Evolutionary conservation across 2,113 vertebrate genomes (phyloP).

Genomic region (Pristiophorus japonicus): DNA sequence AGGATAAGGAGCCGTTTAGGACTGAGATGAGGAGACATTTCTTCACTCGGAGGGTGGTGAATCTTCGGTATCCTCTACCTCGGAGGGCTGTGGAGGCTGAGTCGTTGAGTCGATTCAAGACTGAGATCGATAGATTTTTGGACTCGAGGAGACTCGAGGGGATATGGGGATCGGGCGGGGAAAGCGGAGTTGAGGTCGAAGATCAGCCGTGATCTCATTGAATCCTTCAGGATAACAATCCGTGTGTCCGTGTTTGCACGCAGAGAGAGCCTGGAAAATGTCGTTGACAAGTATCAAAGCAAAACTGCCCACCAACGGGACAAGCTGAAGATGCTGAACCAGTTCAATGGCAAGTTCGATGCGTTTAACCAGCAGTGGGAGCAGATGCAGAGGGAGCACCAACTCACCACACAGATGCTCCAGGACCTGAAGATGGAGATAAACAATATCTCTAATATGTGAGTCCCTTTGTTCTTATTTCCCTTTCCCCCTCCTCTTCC

Average conservation of each 20-base stretch:
- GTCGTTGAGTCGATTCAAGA: too few species aligned
- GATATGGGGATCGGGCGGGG: too few species aligned
- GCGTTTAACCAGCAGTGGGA: conserved; percentile 11
- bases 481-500: not conserved
- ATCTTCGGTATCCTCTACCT: too few species aligned
- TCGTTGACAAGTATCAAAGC: not conserved
- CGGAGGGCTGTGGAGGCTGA: too few species aligned
- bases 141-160: too few species aligned
- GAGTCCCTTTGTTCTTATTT: not conserved
- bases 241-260: not conserved
- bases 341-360: not conserved
- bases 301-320: not conserved
- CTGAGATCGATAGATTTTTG: too few species aligned
- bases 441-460: not conserved
- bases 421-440: not conserved
- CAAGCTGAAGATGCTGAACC: not conserved
- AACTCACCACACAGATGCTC: not conserved
- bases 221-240: not conserved
- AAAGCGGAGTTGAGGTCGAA: too few species aligned
- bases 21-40: too few species aligned
- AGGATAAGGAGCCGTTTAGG: too few species aligned
- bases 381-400: not conserved
- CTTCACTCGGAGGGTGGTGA: too few species aligned
- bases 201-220: too few species aligned
- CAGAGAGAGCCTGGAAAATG: not conserved